Evolutionary conservation across 1,140 invertebrate genomes (phyloP), one percentile per base, ranked within the genome.

Genomic region (Monochamus saltuarius): DNA sequence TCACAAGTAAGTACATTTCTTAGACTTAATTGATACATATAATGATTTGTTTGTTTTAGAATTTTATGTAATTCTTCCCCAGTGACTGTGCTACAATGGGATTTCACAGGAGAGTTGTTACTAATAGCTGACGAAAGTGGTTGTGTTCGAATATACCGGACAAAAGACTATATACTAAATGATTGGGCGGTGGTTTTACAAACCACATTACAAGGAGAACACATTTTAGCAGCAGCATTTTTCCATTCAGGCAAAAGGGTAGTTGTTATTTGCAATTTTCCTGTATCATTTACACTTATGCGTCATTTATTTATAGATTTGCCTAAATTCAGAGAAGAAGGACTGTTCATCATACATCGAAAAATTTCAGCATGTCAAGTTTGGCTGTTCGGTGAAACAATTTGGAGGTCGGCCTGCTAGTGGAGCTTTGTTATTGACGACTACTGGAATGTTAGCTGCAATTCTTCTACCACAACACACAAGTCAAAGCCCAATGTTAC

Each of bases 191-290:
- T 75, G 37, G 57, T 67, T 14, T 55, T 71, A 7, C 63, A 75
- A 63, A 67, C 73, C 19, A 63, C 66, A 49, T 85, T 89, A 74
- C 62, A 78, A 75, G 89, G 90, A 13, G 92, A 95, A 79, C 85
- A 90, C 63, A 91, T 95, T 68, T 82, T 94, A 39, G 83, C 85
- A 40, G 87, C 86, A 1, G 84, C 84, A 16, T 94, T 93, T 79
- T 94, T 93, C 75, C 90, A 93, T 77, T 90, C 90, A 73, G 91
- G 91, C 0, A 87, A 90, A 64, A 89, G 89, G 73, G 83, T 85
- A 75, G 9, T 13, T 16, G 22, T 17, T 2, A 14, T 14, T 16
- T 17, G 9, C 7, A n/a, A 40, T 3, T 40, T 40, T n/a, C 37
- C 11, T 42, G 6, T n/a, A 42, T 42, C 39, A 6, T 13, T 42